These are phyloP conservation scores for Stictocephala bisonia DNA, from an alignment of 2,888 invertebrate genomes.

Conservation along the genomic window DNA sequence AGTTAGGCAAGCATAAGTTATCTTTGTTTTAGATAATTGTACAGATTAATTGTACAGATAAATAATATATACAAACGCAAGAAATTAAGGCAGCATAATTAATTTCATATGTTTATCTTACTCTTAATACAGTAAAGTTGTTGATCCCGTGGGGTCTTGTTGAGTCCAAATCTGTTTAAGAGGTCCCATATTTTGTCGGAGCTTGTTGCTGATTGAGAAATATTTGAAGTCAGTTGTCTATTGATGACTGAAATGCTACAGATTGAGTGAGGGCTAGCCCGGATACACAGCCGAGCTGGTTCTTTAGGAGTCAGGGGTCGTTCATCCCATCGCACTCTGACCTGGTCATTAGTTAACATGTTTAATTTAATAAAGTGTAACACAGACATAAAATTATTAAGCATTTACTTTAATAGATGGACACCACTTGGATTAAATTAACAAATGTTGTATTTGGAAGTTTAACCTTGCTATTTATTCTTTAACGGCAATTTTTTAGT, in stretches of 20 bases:
- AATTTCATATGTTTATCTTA: too few species aligned
- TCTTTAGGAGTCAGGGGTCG: background rate
- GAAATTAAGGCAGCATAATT: too few species aligned
- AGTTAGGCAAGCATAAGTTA: background rate
- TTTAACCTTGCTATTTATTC: too few species aligned
- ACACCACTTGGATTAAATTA: too few species aligned
- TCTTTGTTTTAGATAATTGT: background rate
- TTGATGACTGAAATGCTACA: conserved; percentile 29
- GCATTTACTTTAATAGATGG: too few species aligned
- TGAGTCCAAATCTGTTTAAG: background rate
- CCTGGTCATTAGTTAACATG: background rate
- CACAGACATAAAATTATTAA: too few species aligned
- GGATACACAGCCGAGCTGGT: background rate
- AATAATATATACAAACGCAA: background rate
- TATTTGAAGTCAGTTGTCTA: background rate
- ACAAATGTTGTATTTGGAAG: too few species aligned
- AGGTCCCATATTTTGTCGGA: background rate
- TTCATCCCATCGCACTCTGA: conserved; percentile 23
- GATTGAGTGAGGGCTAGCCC: conserved; percentile 34
- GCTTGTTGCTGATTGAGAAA: background rate
- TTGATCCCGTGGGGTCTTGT: background rate
- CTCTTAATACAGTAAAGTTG: background rate
- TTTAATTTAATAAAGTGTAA: too few species aligned
- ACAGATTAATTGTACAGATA: background rate
- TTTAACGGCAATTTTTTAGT: too few species aligned